Evolutionary conservation across 2,797 vertebrate genomes (phyloP), one percentile per base, ranked within the genome.

Genomic region (Enteromius trimaculatus): DNA sequence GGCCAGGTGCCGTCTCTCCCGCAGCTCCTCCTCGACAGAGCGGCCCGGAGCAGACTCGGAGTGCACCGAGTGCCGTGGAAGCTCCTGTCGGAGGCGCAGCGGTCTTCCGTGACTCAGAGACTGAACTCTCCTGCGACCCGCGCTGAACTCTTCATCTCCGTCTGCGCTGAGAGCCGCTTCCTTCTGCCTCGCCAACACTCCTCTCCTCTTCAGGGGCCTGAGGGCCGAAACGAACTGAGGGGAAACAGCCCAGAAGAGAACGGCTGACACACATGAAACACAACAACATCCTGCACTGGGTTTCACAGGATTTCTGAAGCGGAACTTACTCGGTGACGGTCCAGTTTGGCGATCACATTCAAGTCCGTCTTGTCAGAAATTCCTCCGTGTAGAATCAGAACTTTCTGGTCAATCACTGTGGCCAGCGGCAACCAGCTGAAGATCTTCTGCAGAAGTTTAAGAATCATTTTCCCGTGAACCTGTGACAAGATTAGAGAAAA

Each of bases 391-490:
- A 96, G 93, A 85, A 99, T 82, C 58, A 99, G 92, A 82, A 99
- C 96, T 88, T 97, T 98, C 81, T 95, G 91, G 74, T 98, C 96
- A 8, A 99, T 94, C 76, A 99, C 77, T 0, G 97, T 97, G 68
- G 96, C 98, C 89, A 99, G 87, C 0, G 97, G 97, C 71, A 99
- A 92, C 95, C 95, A 96, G 90, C 96, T 96, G 88, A 99, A 99
- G 65, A 99, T 96, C 89, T 95, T 97, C 88, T 96, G 95, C 21
- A 98, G 90, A 82, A 95, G 93, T 88, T 95, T 96, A 17, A 98
- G 90, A 85, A 99, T 97, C 91, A 94, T 97, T 87, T 94, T 97
- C 16, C 97, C 97, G 2, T 99, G 96, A 42, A 92, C 87, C 97
- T 98, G 86, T 55, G 82, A 49, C 8, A 16, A 66, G 2, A 55